Percentiles rank a stretch among this genome's conserved stretches.
Conservation (phyloP, 2,888 invertebrate genomes). For the Lathronympha strigana region DNA sequence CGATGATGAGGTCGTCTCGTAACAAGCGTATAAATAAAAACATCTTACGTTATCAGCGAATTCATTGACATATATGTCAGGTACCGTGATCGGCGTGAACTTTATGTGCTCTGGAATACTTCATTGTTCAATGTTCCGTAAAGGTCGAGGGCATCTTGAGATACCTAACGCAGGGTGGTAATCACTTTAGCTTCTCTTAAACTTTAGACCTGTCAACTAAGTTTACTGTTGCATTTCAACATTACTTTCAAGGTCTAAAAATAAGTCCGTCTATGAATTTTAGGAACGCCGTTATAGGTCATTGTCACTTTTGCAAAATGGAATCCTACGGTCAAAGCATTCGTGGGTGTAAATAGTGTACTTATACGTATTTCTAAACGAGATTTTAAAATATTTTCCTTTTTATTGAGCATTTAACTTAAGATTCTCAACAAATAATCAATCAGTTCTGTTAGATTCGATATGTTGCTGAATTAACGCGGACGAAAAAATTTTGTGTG, state of each 20-base stretch:
- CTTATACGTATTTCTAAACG: too few relatives aligned
- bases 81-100: neutral
- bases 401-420: too few relatives aligned
- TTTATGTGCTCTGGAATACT: slow-evolving; percentile 5
- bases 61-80: too few relatives aligned
- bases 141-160: slow-evolving; percentile 15
- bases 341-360: too few relatives aligned
- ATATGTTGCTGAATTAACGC: too few relatives aligned
- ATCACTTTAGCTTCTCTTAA: neutral
- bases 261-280: neutral
- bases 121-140: neutral
- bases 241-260: neutral
- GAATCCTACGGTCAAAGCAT: too few relatives aligned
- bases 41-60: neutral
- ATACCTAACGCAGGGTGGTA: neutral
- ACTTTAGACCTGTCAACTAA: slow-evolving; percentile 1
- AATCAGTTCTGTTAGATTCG: too few relatives aligned
- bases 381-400: too few relatives aligned
- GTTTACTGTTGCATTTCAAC: neutral
- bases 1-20: too few relatives aligned
- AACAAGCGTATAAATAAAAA: too few relatives aligned
- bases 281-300: neutral
- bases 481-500: too few relatives aligned
- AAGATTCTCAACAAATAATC: too few relatives aligned
- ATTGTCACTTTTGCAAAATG: neutral